phyloP scores from a whole-genome alignment of 2,888 invertebrate genomes.

The Uloborus plumipes region DNA sequence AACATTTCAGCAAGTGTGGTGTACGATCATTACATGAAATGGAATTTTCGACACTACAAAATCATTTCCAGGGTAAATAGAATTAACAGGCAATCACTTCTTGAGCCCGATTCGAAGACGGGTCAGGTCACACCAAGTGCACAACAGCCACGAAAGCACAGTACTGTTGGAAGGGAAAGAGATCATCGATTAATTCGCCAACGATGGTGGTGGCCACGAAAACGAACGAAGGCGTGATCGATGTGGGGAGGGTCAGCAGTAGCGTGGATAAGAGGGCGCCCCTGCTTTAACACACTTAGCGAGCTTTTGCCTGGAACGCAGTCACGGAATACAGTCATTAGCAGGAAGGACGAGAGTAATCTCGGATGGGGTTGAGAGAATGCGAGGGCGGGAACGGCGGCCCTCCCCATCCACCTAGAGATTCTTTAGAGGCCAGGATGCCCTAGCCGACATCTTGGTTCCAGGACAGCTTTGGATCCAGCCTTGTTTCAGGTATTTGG shows the following conservation, averaged over 20 bases:
- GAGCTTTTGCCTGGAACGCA: conserved; percentile 47
- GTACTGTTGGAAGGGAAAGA: neutral
- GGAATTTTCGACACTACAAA: too few species aligned
- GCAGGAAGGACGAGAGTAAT: conserved; percentile 58
- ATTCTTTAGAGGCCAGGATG: too few species aligned
- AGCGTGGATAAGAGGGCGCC: conserved; percentile 39
- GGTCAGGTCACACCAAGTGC: too few species aligned
- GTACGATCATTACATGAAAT: too few species aligned
- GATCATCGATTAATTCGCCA: conserved; percentile 55
- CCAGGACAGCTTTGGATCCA: too few species aligned
- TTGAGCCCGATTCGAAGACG: too few species aligned
- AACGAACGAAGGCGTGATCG: conserved; percentile 6
- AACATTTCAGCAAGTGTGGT: too few species aligned
- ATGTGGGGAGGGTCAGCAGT: conserved; percentile 3
- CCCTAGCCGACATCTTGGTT: too few species aligned
- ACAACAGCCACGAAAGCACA: too few species aligned
- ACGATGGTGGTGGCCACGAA: conserved; percentile 12
- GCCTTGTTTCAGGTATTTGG: too few species aligned
- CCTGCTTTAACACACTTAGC: conserved; percentile 63
- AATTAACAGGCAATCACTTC: too few species aligned
- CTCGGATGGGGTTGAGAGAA: conserved; percentile 44
- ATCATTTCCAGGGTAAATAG: too few species aligned
- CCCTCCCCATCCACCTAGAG: conserved; percentile 6
- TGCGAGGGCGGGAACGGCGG: conserved; percentile 6
- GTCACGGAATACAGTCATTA: conserved; percentile 61